Percentiles rank a stretch among this genome's conserved stretches.
Conservation (phyloP, 2,888 invertebrate genomes). For the Holacanthella duospinosa region DNA sequence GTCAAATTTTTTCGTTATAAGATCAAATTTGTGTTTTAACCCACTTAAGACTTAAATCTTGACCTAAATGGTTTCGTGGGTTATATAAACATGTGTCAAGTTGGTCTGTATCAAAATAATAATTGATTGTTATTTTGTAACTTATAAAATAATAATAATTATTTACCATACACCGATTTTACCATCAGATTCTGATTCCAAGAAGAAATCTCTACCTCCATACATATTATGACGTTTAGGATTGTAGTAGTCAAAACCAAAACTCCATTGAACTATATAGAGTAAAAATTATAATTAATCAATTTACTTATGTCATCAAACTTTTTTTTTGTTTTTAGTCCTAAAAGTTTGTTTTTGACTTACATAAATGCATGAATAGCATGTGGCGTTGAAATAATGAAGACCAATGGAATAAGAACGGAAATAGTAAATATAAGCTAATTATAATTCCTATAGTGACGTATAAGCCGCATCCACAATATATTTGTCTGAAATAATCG, state of each 20-base stretch:
- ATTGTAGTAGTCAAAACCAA: background rate
- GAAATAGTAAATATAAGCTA: background rate
- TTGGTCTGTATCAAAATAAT: too few relatives aligned
- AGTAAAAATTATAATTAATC: background rate
- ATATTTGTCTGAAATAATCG: background rate
- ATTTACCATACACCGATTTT: background rate
- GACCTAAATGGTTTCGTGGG: too few relatives aligned
- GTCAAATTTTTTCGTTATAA: too few relatives aligned
- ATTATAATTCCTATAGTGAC: background rate
- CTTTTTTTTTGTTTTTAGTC: too few relatives aligned
- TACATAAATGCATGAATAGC: background rate
- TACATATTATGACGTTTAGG: background rate
- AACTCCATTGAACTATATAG: background rate
- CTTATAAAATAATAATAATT: background rate
- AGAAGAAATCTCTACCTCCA: background rate
- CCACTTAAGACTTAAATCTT: too few relatives aligned
- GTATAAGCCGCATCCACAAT: background rate
- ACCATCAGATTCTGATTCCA: constrained; percentile 17
- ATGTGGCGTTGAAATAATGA: background rate
- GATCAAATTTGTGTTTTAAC: too few relatives aligned
- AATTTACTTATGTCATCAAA: background rate
- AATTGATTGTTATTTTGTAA: too few relatives aligned
- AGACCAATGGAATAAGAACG: background rate
- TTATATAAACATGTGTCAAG: too few relatives aligned
- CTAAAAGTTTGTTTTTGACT: background rate